Evolutionary conservation across 2,797 vertebrate genomes (phyloP).

Genomic region (Danio jaintianensis): DNA sequence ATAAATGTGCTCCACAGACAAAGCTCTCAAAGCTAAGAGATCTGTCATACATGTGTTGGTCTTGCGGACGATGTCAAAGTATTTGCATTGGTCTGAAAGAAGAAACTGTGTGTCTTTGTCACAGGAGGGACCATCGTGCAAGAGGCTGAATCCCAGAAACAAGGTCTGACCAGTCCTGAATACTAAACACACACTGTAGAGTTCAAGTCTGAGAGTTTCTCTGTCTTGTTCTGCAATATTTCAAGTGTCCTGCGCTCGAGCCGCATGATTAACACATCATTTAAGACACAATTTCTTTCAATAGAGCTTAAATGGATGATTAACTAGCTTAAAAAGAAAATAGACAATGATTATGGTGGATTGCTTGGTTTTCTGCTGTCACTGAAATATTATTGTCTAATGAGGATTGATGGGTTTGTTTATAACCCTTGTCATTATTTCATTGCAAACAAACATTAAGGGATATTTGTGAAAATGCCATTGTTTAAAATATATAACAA

Average conservation of each 20-base stretch:
- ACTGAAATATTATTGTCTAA: conserved; percentile 31
- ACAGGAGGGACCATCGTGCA: conserved; percentile 36
- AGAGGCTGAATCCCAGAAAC: conserved; percentile 23
- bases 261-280: not conserved
- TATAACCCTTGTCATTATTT: conserved; percentile 7
- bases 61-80: not conserved
- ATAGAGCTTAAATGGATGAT: conserved; percentile 3
- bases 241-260: not conserved
- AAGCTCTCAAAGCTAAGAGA: not conserved
- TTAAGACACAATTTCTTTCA: conserved; percentile 24
- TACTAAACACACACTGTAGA: conserved; percentile 55
- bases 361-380: not conserved
- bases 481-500: no score
- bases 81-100: conserved; percentile 12
- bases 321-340: conserved; percentile 8
- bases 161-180: conserved; percentile 38
- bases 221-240: not conserved
- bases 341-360: conserved; percentile 14
- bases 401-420: not conserved
- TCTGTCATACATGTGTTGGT: not conserved
- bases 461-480: no score
- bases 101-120: conserved; percentile 30
- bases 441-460: no score
- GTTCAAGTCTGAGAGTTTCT: conserved; percentile 41
- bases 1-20: not conserved